Evolutionary conservation across 2,797 vertebrate genomes (phyloP).

Genomic region (Poeciliopsis gracilis): DNA sequence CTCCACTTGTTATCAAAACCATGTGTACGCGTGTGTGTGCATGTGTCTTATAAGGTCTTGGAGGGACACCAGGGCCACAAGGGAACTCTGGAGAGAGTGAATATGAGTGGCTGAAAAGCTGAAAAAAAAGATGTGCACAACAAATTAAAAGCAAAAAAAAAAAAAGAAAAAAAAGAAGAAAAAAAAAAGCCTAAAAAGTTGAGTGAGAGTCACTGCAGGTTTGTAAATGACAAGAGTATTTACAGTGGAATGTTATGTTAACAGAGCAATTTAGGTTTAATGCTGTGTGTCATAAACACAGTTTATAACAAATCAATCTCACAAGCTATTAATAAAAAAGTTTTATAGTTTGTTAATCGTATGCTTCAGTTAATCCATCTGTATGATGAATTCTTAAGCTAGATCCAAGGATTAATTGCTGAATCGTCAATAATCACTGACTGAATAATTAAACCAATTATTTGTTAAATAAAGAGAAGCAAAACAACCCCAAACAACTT

Average conservation of each 20-base stretch:
- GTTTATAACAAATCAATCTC: neutral
- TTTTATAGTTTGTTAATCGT: neutral
- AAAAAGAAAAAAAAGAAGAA: no score
- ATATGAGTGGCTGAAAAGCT: constrained; percentile 15
- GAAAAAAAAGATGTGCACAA: neutral
- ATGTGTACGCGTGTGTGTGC: constrained; percentile 75
- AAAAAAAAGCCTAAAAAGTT: constrained; percentile 22
- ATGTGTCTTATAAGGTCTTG: constrained; percentile 61
- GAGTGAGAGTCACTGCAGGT: neutral
- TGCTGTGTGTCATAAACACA: neutral
- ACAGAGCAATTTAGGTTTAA: neutral
- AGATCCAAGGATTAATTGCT: neutral
- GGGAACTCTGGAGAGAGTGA: constrained; percentile 61
- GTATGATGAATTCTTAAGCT: neutral
- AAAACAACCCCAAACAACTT: neutral
- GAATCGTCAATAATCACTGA: neutral
- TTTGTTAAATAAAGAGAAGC: neutral
- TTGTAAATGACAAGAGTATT: neutral
- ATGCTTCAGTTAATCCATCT: neutral
- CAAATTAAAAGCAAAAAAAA: neutral
- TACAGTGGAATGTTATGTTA: constrained; percentile 6
- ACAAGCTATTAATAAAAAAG: neutral
- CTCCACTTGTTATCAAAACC: constrained; percentile 82
- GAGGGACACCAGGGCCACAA: constrained; percentile 76
- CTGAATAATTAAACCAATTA: neutral